These are phyloP conservation scores for Sturnus vulgaris DNA, from an alignment of 2,113 vertebrate genomes.

Conservation along the genomic window DNA sequence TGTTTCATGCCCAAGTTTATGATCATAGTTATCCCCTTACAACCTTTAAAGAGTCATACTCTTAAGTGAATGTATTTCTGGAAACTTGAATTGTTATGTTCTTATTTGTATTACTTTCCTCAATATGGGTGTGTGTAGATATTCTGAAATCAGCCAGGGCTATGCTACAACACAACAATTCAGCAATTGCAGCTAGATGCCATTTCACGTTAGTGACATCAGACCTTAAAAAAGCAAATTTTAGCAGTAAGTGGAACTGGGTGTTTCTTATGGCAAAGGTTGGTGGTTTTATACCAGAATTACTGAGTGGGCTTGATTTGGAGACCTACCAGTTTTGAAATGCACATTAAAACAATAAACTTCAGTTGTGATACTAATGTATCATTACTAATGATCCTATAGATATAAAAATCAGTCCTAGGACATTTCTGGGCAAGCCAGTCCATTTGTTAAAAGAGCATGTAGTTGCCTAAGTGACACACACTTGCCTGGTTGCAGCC, in stretches of 20 bases:
- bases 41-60: not conserved
- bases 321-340: not conserved
- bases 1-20: not conserved
- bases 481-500: not conserved
- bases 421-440: not conserved
- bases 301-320: not conserved
- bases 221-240: not conserved
- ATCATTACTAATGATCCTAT: not conserved
- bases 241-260: not conserved
- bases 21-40: not conserved
- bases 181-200: not conserved
- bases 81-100: not conserved
- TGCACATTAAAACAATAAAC: not conserved
- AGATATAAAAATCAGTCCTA: not conserved
- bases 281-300: not conserved
- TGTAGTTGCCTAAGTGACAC: not conserved
- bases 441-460: not conserved
- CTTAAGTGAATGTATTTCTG: not conserved
- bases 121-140: not conserved
- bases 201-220: not conserved
- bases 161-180: not conserved
- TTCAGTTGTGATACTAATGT: not conserved
- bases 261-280: not conserved
- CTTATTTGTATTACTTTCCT: not conserved
- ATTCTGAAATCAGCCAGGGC: not conserved